Conservation (phyloP, 2,888 invertebrate genomes). For the Ophraella communa region DNA sequence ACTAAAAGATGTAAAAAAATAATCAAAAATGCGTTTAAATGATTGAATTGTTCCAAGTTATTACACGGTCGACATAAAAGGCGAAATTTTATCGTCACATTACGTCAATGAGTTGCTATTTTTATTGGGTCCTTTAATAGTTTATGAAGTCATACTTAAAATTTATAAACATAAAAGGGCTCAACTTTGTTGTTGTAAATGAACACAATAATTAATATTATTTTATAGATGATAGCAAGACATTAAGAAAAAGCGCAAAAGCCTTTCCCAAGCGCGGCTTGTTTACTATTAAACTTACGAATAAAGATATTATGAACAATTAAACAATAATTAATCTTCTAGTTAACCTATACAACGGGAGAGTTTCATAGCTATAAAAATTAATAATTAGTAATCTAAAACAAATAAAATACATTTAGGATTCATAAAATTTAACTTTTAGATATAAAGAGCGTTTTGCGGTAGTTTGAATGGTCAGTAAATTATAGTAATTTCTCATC, state of each 20-base stretch:
- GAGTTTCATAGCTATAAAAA: too few relatives aligned
- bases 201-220: background rate
- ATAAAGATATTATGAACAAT: background rate
- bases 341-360: background rate
- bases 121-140: background rate
- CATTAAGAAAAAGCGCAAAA: background rate
- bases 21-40: too few relatives aligned
- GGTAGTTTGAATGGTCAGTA: too few relatives aligned
- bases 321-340: background rate
- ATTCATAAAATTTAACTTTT: too few relatives aligned
- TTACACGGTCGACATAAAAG: background rate
- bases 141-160: background rate
- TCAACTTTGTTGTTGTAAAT: background rate
- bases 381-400: too few relatives aligned
- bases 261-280: background rate
- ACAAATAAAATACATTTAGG: background rate
- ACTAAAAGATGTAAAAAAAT: too few relatives aligned
- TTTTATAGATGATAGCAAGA: background rate
- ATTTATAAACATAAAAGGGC: slow-evolving; percentile 1
- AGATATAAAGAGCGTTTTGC: too few relatives aligned
- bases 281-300: background rate
- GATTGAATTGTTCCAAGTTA: too few relatives aligned
- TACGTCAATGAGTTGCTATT: background rate
- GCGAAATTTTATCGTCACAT: background rate
- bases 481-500: too few relatives aligned